These are phyloP conservation scores for Drosophila arizonae DNA, from an alignment of 1,140 invertebrate genomes.

Conservation along the genomic window DNA sequence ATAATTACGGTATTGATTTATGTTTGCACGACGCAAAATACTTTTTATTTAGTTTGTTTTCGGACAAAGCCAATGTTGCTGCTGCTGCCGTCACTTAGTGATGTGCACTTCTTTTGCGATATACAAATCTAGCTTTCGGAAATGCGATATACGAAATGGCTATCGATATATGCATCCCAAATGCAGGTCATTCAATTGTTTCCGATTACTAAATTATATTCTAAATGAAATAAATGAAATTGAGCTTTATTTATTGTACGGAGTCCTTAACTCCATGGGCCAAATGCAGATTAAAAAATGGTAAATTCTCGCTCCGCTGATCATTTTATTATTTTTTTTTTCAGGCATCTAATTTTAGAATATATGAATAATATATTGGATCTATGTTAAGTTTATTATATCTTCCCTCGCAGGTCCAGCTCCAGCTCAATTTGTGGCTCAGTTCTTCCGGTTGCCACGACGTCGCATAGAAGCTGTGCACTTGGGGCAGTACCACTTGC, in stretches of 20 bases:
- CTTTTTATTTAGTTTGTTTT: conserved; percentile 20
- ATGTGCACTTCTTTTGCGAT: background rate
- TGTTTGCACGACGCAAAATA: conserved; percentile 2
- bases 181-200: background rate
- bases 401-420: background rate
- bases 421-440: conserved; percentile 32
- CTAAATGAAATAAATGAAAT: too few relatives aligned
- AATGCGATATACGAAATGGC: background rate
- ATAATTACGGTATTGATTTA: background rate
- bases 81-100: conserved; percentile 14
- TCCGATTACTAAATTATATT: too few relatives aligned
- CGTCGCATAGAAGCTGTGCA: conserved; percentile 96
- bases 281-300: background rate
- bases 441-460: conserved; percentile 89
- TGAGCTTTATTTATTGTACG: too few relatives aligned
- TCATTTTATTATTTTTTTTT: conserved; percentile 6
- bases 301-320: background rate
- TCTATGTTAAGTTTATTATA: background rate
- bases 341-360: conserved; percentile 1
- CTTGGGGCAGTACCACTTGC: conserved; percentile 99
- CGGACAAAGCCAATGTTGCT: conserved; percentile 22
- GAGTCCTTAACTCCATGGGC: too few relatives aligned
- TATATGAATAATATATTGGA: background rate
- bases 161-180: background rate
- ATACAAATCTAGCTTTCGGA: background rate